Percentiles rank a stretch among this genome's conserved stretches.
phyloP scores from a whole-genome alignment of 2,888 invertebrate genomes.

The Eulithis prunata region DNA sequence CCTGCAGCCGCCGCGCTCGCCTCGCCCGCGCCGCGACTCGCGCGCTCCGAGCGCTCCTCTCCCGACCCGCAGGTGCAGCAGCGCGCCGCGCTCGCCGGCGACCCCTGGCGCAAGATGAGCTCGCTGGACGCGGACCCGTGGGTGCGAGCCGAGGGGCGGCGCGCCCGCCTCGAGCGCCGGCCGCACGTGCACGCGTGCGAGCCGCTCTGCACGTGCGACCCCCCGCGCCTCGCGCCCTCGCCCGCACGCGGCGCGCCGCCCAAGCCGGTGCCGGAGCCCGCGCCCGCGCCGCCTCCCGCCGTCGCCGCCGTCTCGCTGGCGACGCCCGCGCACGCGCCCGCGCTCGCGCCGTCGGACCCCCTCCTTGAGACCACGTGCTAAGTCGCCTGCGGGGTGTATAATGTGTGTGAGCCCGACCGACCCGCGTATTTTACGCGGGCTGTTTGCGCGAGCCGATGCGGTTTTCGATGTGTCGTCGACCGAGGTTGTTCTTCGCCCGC shows the following conservation, averaged over 20 bases:
- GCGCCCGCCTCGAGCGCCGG: constrained; percentile 46
- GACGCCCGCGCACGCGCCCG: constrained; percentile 37
- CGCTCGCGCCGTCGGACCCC: constrained; percentile 55
- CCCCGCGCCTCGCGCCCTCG: constrained; percentile 44
- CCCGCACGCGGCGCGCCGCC: constrained; percentile 43
- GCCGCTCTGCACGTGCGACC: constrained; percentile 57
- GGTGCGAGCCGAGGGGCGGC: constrained; percentile 44
- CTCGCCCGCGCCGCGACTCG: constrained; percentile 56
- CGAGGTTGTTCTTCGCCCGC: background rate
- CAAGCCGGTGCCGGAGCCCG: constrained; percentile 40
- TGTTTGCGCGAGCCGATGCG: background rate
- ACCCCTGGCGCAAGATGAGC: constrained; percentile 41
- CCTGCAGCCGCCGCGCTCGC: constrained; percentile 38
- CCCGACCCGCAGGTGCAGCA: constrained; percentile 55
- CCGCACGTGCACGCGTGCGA: constrained; percentile 48
- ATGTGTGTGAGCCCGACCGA: background rate
- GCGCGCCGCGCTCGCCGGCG: constrained; percentile 53
- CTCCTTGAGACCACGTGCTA: constrained; percentile 78
- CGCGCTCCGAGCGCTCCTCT: constrained; percentile 46
- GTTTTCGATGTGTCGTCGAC: background rate
- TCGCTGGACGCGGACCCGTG: constrained; percentile 49
- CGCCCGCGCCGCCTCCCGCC: constrained; percentile 44
- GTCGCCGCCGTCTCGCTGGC: too few species aligned
- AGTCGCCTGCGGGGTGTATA: constrained; percentile 21
- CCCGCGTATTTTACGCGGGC: background rate